These are phyloP conservation scores for Passer domesticus DNA, from an alignment of 2,113 vertebrate genomes.

Conservation along the genomic window DNA sequence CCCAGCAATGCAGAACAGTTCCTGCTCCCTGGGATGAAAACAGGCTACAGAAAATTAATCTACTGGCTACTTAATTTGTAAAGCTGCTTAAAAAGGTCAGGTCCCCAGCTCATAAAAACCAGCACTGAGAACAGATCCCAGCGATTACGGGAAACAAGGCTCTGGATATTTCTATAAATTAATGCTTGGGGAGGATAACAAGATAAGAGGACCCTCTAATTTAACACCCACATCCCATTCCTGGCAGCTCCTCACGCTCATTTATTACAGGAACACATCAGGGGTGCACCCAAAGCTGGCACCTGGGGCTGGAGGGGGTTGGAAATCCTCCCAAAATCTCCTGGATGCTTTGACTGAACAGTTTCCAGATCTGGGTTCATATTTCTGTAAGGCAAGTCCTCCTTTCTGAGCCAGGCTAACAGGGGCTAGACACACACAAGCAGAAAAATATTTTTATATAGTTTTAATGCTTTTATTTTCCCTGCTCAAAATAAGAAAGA, in stretches of 20 bases:
- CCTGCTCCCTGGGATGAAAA: neutral
- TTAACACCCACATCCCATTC: neutral
- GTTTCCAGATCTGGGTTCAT: neutral
- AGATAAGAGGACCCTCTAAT: neutral
- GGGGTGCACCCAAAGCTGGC: neutral
- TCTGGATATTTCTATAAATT: conserved; percentile 37
- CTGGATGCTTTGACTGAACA: neutral
- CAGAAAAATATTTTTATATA: neutral
- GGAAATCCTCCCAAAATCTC: neutral
- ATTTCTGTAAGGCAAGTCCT: neutral
- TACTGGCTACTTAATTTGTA: conserved; percentile 11
- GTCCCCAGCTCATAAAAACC: neutral
- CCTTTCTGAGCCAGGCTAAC: neutral
- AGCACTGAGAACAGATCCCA: neutral
- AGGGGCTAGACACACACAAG: neutral
- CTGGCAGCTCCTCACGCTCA: neutral
- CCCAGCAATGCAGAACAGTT: neutral
- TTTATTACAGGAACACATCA: neutral
- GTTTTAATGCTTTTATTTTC: accelerated
- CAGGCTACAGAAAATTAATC: conserved; percentile 35
- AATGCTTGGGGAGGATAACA: neutral
- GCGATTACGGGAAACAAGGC: conserved; percentile 5
- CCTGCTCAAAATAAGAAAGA: neutral
- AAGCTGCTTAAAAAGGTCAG: conserved; percentile 54
- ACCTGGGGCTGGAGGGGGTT: neutral